Base-by-base conservation (phyloP, 2,797 vertebrate species). In the Anolis apletophallus region DNA sequence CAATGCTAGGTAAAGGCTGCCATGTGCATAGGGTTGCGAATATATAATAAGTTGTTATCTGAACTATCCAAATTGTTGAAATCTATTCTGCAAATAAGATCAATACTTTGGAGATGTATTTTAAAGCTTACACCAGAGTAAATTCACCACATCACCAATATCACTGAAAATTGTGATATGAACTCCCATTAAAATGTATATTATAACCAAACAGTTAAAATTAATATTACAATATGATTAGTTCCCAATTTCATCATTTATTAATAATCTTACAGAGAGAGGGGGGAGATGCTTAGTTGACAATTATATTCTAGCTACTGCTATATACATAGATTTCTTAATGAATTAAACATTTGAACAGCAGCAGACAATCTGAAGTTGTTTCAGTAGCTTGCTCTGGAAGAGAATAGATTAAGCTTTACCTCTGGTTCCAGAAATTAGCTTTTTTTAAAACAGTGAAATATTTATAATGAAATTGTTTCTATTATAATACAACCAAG, bases 401-500 rank as follows among this genome's bases (percentile, higher is more conserved):
- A 9, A 86, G 71, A 90, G 78, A 82, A 13, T 32, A 36, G 54
- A 71, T 52, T 54, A 72, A 87, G 21, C 61, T 69, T 67, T 85
- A 83, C 68, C 69, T 68, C 29, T 10, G 5, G 3, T 29, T 71
- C 32, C 78, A 26, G 64, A 75, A 90, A 87, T 90, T 89, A 90
- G 75, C 87, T 85, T 80, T 68, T 67, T 34, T 17, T 1, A 5
- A 40, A 55, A 61, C 72, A 64, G 5, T 12, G 54, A 69, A 75
- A 59, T n/a, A 67, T 0, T 34, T 4, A 10, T 77, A 85, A 64
- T 40, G 52, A 14, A 55, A 3, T 21, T 36, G 69, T 29, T 52
- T 29, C 13, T 88, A 92, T 92, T 90, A 88, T 76, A 76, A 84
- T 34, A 26, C 85, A 36, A 87, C 74, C 75, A 77, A 21, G n/a